These are phyloP conservation scores for Dipodomys spectabilis DNA, from an alignment of 2,113 vertebrate species.

Conservation along the genomic window DNA sequence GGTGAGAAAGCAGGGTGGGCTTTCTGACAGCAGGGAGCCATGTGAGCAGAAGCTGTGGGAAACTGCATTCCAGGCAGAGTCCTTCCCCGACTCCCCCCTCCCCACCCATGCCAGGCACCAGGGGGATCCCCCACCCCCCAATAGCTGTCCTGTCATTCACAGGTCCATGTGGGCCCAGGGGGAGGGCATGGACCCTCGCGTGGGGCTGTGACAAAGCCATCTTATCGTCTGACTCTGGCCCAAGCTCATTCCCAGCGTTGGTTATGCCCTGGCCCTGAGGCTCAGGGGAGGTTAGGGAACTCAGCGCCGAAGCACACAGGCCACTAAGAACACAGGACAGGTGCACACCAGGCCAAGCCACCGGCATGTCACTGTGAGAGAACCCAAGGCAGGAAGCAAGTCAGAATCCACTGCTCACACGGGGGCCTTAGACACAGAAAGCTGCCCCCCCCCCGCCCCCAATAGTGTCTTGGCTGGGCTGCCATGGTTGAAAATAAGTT, in stretches of 20 bases:
- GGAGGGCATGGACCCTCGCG: not conserved
- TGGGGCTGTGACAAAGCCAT: not conserved
- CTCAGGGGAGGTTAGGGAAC: no score
- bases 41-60: no score
- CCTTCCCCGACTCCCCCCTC: not conserved
- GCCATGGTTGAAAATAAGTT: not conserved
- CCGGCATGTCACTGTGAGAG: not conserved
- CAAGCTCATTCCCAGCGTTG: no score
- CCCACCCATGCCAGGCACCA: fast-evolving
- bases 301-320: no score
- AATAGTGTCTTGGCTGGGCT: not conserved
- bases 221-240: no score
- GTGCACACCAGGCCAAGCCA: fast-evolving
- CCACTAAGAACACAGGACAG: no score
- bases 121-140: not conserved
- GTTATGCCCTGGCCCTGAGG: no score
- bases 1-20: not conserved
- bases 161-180: not conserved
- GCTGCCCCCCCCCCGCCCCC: no score
- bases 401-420: not conserved
- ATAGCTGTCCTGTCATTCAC: not conserved
- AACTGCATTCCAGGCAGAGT: not conserved
- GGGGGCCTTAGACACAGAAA: not conserved
- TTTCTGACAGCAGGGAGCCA: not conserved
- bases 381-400: no score